Evolutionary conservation across 2,113 vertebrate species (phyloP).

Genomic region (Mirounga angustirostris): DNA sequence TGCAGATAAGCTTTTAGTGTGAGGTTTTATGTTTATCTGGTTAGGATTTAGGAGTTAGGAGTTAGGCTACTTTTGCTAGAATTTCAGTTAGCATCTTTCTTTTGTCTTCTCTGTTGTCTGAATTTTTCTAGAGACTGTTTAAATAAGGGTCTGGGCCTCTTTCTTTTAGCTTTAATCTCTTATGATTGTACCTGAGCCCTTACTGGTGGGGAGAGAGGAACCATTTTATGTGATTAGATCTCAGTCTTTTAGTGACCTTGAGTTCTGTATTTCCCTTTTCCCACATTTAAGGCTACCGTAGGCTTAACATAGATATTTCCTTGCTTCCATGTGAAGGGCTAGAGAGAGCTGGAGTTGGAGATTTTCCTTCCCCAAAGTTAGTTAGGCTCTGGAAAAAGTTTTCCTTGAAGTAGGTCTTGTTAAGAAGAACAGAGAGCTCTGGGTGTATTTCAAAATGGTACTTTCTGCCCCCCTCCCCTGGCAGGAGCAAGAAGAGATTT

Average conservation of each 20-base stretch:
- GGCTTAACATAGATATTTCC: not conserved
- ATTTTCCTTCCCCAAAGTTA: not conserved
- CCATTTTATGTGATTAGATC: not conserved
- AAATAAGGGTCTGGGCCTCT: not conserved
- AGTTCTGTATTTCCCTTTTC: not conserved
- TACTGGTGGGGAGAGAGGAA: not conserved
- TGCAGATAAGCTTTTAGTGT: not conserved
- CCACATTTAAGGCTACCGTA: not conserved
- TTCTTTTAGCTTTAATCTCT: not conserved
- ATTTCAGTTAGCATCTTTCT: not conserved
- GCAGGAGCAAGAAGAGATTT: not conserved
- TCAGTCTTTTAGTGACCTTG: not conserved
- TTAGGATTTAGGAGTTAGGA: no score
- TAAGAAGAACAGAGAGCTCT: not conserved
- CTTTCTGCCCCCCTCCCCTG: not conserved
- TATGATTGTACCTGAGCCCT: accelerated
- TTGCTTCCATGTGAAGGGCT: not conserved
- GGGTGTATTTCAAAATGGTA: not conserved
- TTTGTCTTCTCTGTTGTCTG: not conserved
- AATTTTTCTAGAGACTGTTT: not conserved
- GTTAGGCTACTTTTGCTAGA: not conserved
- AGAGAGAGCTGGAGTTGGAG: not conserved
- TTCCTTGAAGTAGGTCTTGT: not conserved
- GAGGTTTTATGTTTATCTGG: not conserved
- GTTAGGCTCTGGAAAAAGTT: not conserved